These are phyloP conservation scores for Emydocephalus ijimae DNA, from an alignment of 2,113 vertebrate genomes.

Conservation along the genomic window DNA sequence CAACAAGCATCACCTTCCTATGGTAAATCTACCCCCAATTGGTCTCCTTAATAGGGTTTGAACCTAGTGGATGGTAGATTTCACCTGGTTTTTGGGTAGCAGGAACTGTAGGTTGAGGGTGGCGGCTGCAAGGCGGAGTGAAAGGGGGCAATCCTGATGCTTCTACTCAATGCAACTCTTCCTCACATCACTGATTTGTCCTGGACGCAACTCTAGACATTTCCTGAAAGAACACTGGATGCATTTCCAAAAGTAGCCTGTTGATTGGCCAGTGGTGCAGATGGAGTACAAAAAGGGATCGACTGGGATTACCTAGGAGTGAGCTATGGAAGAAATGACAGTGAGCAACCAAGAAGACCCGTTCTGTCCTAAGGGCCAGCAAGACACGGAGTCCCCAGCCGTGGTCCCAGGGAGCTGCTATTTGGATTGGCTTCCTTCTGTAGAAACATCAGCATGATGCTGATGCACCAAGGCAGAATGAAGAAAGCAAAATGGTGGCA, in stretches of 20 bases:
- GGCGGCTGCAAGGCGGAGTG: background rate
- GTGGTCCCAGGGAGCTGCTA: background rate
- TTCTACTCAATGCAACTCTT: background rate
- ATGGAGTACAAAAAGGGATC: background rate
- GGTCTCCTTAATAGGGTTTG: background rate
- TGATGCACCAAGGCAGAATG: background rate
- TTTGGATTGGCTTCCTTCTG: background rate
- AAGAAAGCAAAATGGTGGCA: background rate
- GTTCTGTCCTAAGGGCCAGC: background rate
- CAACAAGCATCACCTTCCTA: background rate
- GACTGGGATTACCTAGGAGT: background rate
- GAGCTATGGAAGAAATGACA: background rate
- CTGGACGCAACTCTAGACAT: background rate
- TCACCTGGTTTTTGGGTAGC: background rate
- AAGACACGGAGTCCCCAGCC: background rate
- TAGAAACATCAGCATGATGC: background rate
- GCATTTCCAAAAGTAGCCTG: background rate
- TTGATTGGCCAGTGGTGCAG: background rate
- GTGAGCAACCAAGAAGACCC: background rate
- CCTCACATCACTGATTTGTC: background rate
- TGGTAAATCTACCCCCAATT: background rate
- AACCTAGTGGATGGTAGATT: background rate
- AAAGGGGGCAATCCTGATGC: background rate
- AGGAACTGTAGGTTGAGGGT: background rate
- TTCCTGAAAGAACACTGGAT: background rate